Evolutionary conservation across 2,113 vertebrate genomes (phyloP), one percentile per base, ranked within the genome.

Genomic region (Nycticorax nycticorax): DNA sequence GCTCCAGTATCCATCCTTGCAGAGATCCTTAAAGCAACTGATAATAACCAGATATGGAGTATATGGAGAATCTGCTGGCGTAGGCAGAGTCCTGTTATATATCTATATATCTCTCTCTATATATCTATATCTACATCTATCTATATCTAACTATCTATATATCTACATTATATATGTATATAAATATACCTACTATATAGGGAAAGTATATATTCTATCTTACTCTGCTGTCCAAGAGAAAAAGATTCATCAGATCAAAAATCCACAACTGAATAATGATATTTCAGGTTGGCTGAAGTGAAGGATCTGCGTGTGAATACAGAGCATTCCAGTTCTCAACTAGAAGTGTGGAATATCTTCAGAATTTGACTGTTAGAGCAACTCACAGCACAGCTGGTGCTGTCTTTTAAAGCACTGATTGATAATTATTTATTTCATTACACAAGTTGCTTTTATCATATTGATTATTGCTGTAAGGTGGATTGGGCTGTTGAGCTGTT

Each of bases 241-340:
- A 55, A 88, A 72, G 3, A 6, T 50, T 26, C 48, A 81, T 5
- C 7, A 69, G 23, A 85, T 55, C 27, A 15, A 83, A 24, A 52
- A 20, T 0, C 0, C 5, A 53, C 1, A 52, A 11, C 30, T 15
- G 12, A 73, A 69, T 3, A 68, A 43, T 17, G 5, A 33, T 75
- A 16, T 35, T 73, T 92, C 67, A 52, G 4, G 3, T 48, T 45
- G n/a, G 5, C 12, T 66, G n/a, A 88, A 66, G 23, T 27, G 21
- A 63, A 71, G 79, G 32, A 27, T 50, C 53, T 52, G 10, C 43
- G 5, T 53, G 14, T 68, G 35, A 56, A 30, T 10, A 1, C 20
- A 80, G 3, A 73, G 8, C 4, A 22, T 43, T 66, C 16, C 2
- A 48, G 3, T 66, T 95, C 32, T 78, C 48, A 63, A 37, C 3